Evolutionary conservation across 2,113 vertebrate genomes (phyloP).

Genomic region (Tonatia bakeri): DNA sequence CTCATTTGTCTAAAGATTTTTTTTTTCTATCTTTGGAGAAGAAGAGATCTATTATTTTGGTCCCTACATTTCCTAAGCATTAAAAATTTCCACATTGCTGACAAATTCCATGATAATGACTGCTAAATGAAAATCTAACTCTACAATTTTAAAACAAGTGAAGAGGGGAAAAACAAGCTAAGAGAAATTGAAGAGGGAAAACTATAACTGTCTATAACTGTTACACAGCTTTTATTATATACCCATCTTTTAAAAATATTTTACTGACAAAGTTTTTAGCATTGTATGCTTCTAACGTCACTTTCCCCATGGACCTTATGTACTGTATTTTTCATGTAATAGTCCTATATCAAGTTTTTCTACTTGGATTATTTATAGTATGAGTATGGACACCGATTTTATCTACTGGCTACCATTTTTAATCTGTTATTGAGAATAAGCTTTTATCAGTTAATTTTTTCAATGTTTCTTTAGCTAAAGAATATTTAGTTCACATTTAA

Average conservation of each 20-base stretch:
- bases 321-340: slow-evolving; percentile 2
- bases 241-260: background rate
- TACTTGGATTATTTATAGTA: background rate
- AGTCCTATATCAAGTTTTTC: background rate
- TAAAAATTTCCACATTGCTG: background rate
- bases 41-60: background rate
- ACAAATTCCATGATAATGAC: background rate
- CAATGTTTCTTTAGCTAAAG: background rate
- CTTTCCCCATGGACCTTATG: background rate
- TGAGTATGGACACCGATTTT: background rate
- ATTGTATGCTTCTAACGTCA: background rate
- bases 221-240: background rate
- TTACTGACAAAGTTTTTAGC: background rate
- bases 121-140: background rate
- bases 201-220: background rate
- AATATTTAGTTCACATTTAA: slow-evolving; percentile 35
- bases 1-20: background rate
- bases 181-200: background rate
- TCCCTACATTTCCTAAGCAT: background rate
- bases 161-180: background rate
- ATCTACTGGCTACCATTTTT: background rate
- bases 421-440: background rate
- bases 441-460: slow-evolving; percentile 24
- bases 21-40: background rate
- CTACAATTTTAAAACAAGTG: background rate